These are phyloP conservation scores for Adineta ricciae DNA, from an alignment of 2,888 invertebrate genomes.

Conservation along the genomic window DNA sequence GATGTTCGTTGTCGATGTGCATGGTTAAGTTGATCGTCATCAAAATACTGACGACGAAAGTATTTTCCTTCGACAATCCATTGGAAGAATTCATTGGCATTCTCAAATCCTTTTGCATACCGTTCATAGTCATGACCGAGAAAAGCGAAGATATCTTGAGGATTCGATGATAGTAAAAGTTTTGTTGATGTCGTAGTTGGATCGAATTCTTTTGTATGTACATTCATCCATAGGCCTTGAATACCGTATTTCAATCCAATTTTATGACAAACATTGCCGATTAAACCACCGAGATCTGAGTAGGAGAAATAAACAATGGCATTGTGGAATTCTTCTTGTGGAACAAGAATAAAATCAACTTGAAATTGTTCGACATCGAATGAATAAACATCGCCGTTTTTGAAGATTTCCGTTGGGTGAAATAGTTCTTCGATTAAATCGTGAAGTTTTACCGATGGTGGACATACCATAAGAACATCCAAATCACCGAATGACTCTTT, in stretches of 20 bases:
- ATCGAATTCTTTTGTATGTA: constrained; percentile 7
- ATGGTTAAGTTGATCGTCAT: background rate
- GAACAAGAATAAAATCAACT: background rate
- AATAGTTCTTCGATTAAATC: background rate
- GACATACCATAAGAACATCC: background rate
- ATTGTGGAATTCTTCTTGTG: background rate
- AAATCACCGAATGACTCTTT: constrained; percentile 6
- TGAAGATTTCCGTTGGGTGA: background rate
- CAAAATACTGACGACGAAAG: background rate
- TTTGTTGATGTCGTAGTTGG: background rate
- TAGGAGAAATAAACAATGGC: background rate
- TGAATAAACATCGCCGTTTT: constrained; percentile 3
- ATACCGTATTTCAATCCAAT: background rate
- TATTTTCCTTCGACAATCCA: background rate
- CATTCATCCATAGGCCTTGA: constrained; percentile 5
- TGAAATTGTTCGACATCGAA: constrained; percentile 9
- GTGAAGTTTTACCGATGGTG: background rate
- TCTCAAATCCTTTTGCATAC: background rate
- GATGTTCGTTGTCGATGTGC: background rate
- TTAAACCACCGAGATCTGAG: background rate
- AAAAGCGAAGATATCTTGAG: background rate
- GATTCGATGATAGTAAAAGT: background rate
- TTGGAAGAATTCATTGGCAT: background rate
- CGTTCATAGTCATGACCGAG: background rate
- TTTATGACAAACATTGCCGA: background rate